Evolutionary conservation across 2,113 vertebrate species (phyloP), one percentile per base, ranked within the genome.

Genomic region (Zosterops borbonicus): DNA sequence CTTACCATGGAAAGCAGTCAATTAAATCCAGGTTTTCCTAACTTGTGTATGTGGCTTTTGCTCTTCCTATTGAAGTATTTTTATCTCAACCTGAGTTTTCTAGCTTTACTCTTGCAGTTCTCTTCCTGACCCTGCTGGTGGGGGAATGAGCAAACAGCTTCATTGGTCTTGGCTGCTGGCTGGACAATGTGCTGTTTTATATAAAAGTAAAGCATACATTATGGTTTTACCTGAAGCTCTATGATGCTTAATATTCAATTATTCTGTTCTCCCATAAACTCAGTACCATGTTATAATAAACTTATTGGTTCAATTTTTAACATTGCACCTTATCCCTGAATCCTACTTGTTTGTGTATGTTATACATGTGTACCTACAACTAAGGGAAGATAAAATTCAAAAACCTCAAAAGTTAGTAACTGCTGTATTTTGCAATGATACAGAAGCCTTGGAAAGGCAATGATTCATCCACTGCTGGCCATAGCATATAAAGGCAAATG

Each of bases 401-500:
- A 95, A 78, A 5, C 19, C 12, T 62, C 24, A 74, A 71, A 96
- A 88, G 21, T 81, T 59, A 83, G 52, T 56, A 93, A 78, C 73
- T 73, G 18, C 7, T 83, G 5, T 39, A 28, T 95, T 96, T 90
- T 77, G 5, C 73, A 70, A 31, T 68, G 19, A 63, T 91, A 85
- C 13, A 90, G 63, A n/a, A 44, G 15, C 24, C 59, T 87, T 81
- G 56, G 94, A 83, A 93, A 91, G 4, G 12, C 62, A 94, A 37
- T 77, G 53, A 92, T 97, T 97, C 80, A 96, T 28, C 52, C 33
- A 69, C 60, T 71, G 33, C 22, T 94, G 56, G 56, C 71, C 56
- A 93, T 62, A 96, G 50, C 21, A 85, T 52, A 86, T 49, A 68
- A 87, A 73, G 50, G 31, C n/a, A 95, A 95, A 95, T 92, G 67